Evolutionary conservation across 1,140 invertebrate genomes (phyloP), one percentile per base, ranked within the genome.

Genomic region (Sinella curviseta): DNA sequence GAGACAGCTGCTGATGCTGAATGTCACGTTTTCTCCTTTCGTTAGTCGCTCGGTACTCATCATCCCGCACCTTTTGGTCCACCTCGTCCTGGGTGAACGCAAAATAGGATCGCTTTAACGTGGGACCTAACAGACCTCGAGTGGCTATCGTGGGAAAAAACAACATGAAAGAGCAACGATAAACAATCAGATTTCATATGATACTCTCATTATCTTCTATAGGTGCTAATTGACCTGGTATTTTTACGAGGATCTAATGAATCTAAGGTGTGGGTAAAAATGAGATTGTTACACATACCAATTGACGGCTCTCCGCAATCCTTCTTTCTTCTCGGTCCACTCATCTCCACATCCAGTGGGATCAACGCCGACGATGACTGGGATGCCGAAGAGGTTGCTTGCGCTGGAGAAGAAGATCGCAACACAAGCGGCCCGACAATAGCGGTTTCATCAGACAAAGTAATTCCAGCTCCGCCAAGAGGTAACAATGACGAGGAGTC

Each of bases 21-120:
- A 65, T 35, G 80, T 65, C 77, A 78, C 81, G 2, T 74, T 78
- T 48, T 80, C 79, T 57, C 65, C 60, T 31, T 60, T 74, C 65
- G 12, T 3, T 17, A 31, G 65, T 30, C 31, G 26, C 3, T 4
- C 65, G 65, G n/a, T 70, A 70, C 65, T 70, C 77, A 65, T 82
- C 76, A 35, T 77, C 30, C 24, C 35, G n/a, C 0, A 78, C 31
- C 34, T 84, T 84, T 36, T 77, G 55, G 36, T 77, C 73, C 48
- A 84, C 33, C 73, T 84, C 83, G 60, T 84, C 83, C 0, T 28
- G 73, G 0, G 80, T 81, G 26, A 30, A 70, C 1, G 83, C 83
- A 77, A 84, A 84, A 65, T 78, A 82, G 0, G 79, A 79, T 8
- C 83, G 67, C 54, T 84, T 84, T n/a, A 84, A 55, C 0, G 54